Percentiles rank a stretch among this genome's conserved stretches.
Evolutionary conservation across 1,140 invertebrate genomes (phyloP).

Genomic region (Stegodyphus dumicola): DNA sequence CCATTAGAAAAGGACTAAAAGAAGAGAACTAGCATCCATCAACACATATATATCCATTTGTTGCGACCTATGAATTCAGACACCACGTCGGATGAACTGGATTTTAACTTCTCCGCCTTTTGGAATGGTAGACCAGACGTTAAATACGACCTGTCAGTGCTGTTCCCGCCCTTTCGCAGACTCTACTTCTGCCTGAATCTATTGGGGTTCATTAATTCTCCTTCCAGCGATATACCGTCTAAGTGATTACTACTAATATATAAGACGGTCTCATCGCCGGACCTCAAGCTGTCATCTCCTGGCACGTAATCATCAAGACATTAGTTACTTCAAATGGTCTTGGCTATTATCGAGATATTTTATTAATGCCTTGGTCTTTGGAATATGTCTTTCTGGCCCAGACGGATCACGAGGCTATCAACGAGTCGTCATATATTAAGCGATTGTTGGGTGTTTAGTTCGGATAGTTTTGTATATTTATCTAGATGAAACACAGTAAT

Average conservation of each 20-base stretch:
- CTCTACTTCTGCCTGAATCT: not conserved
- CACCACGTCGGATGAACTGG: not conserved
- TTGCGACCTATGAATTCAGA: not conserved
- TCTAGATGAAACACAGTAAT: not conserved
- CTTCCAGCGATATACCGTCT: not conserved
- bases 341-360: not conserved
- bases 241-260: conserved; percentile 1
- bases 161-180: not conserved
- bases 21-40: not conserved
- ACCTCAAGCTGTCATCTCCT: not conserved
- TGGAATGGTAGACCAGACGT: not conserved
- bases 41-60: not conserved
- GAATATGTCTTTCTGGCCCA: not conserved
- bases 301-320: not conserved
- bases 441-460: not conserved
- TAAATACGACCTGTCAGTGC: conserved; percentile 19
- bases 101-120: not conserved
- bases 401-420: not conserved
- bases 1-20: not conserved
- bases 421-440: not conserved
- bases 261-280: not conserved
- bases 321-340: not conserved
- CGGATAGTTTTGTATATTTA: not conserved
- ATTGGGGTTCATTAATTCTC: conserved; percentile 7
- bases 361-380: not conserved